phyloP scores from a whole-genome alignment of 2,797 vertebrate genomes.

The Peromyscus aztecus region DNA sequence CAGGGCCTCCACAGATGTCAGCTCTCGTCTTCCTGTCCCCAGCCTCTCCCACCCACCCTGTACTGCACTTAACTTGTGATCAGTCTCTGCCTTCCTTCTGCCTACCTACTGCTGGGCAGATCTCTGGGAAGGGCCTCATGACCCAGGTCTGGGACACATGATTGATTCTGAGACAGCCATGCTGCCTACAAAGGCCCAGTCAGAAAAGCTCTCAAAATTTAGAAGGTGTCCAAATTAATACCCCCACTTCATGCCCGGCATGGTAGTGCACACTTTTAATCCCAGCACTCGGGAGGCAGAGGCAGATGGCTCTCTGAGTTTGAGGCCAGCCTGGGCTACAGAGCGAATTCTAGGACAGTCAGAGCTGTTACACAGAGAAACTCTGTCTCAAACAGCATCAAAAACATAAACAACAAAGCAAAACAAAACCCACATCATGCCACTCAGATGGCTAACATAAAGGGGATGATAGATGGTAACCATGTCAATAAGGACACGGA shows the following conservation, averaged over 20 bases:
- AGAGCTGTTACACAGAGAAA: background rate
- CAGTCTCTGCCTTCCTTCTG: background rate
- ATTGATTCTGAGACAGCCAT: background rate
- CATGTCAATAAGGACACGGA: background rate
- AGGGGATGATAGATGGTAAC: background rate
- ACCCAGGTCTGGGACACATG: background rate
- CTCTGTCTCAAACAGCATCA: background rate
- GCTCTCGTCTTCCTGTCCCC: background rate
- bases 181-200: background rate
- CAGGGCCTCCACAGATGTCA: fast-evolving
- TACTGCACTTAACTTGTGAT: background rate
- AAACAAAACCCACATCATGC: background rate
- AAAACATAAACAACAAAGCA: background rate
- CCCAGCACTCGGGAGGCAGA: background rate
- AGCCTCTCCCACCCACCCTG: background rate
- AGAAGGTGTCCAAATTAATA: background rate
- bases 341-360: background rate
- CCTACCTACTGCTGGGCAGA: background rate
- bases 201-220: background rate
- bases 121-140: background rate
- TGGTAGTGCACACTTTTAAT: background rate
- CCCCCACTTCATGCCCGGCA: background rate
- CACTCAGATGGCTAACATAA: background rate
- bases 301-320: background rate
- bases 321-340: background rate